Evolutionary conservation across 2,797 vertebrate species (phyloP), one percentile per base, ranked within the genome.

Genomic region (Dendrocincla fuliginosa): DNA sequence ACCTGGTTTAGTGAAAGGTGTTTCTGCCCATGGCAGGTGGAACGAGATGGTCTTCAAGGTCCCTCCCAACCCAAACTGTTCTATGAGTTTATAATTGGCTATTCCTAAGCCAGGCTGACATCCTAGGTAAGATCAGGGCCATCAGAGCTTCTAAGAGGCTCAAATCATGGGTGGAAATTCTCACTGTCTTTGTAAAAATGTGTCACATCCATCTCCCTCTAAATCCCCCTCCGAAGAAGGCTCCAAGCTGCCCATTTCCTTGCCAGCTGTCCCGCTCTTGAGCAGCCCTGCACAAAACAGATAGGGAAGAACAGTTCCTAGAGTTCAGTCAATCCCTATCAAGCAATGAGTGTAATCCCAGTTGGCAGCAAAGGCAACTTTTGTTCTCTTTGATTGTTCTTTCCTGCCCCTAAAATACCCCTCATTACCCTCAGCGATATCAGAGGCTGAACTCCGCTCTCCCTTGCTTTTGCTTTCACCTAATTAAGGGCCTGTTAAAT

Each of bases 401-500:
- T 74, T 46, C 33, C 49, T 84, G 53, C 56, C 75, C 78, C 84
- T 49, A 32, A 88, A 96, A 89, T 18, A 35, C 28, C 52, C 67
- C 64, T 85, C 81, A 68, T 85, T 78, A 89, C 87, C 81, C 90
- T 87, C 82, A 85, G 90, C 68, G 28, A 24, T 52, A 84, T 86
- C 67, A 27, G 75, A 83, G 75, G 42, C 78, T 89, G 87, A 95
- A 68, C 81, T 89, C 49, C 0, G 2, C 60, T 84, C 68, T 84
- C 33, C 68, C 39, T 90, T 15, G 15, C 83, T 33, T 88, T 94
- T 61, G 44, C 87, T 70, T 95, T 85, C 84, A 77, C 81, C 84
- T 85, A 80, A 93, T 96, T 95, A 96, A 93, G 84, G 57, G 71
- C 65, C 69, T 80, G 74, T 92, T 97, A 95, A 96, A 89, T 81